These are phyloP conservation scores for Phallusia fumigata DNA, from an alignment of 23 tunicate genomes.

Conservation along the genomic window DNA sequence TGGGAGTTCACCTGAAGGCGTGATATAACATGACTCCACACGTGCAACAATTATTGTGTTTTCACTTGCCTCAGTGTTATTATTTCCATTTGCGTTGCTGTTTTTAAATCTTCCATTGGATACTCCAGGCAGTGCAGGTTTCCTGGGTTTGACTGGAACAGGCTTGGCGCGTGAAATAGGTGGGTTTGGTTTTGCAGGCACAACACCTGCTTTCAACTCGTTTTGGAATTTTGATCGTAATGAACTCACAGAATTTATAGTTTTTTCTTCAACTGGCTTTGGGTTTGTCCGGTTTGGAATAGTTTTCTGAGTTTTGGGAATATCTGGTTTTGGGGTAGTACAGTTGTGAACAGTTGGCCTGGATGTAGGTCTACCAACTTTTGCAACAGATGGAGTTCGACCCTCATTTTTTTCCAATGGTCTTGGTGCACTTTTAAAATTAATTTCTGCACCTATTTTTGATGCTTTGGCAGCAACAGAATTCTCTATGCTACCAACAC, in stretches of 20 bases:
- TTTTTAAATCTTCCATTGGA: not conserved
- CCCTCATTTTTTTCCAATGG: not conserved
- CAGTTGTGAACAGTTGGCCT: not conserved
- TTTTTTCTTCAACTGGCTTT: not conserved
- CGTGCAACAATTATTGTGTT: constrained; percentile 14
- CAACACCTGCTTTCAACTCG: not conserved
- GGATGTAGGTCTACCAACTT: not conserved
- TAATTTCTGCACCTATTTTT: constrained; percentile 14
- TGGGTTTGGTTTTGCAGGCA: constrained; percentile 12
- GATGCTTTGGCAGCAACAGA: not conserved
- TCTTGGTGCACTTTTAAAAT: constrained; percentile 16
- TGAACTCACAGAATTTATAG: not conserved
- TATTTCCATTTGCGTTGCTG: not conserved
- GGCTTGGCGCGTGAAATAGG: constrained; percentile 56
- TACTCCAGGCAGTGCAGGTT: not conserved
- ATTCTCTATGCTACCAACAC: not conserved
- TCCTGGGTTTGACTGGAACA: constrained; percentile 16
- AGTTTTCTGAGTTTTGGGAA: not conserved
- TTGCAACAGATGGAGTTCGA: not conserved
- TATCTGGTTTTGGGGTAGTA: constrained; percentile 5
- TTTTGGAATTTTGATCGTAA: not conserved
- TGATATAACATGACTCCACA: constrained; percentile 6
- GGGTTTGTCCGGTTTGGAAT: not conserved
- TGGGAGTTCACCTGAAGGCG: not conserved
- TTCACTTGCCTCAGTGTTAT: constrained; percentile 15